phyloP scores from a whole-genome alignment of 2,888 invertebrate species.

The Leptinotarsa rubiginosa region DNA sequence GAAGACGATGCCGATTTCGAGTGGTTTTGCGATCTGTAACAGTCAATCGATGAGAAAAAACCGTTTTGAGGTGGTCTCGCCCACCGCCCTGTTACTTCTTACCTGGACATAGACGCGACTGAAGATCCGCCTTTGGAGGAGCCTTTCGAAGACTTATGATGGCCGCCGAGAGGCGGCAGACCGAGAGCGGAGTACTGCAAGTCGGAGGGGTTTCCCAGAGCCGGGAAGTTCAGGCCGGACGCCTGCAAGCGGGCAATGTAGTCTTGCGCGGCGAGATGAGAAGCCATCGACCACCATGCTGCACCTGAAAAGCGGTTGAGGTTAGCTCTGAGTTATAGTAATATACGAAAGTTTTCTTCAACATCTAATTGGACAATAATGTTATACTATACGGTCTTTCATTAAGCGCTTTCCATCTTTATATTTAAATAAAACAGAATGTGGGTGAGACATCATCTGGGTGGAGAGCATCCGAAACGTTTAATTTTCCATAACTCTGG shows the following conservation, averaged over 20 bases:
- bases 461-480: too few species aligned
- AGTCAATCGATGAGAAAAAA: too few species aligned
- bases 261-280: constrained; percentile 88
- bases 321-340: too few species aligned
- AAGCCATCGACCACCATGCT: constrained; percentile 93
- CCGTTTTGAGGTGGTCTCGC: too few species aligned
- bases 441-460: too few species aligned
- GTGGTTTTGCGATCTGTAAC: constrained; percentile 44
- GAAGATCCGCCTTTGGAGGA: constrained; percentile 43
- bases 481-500: too few species aligned
- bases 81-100: neutral
- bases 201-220: constrained; percentile 70
- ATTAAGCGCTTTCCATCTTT: too few species aligned
- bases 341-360: too few species aligned
- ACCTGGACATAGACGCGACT: constrained; percentile 44
- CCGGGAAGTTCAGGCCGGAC: constrained; percentile 80
- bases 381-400: too few species aligned
- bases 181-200: constrained; percentile 72
- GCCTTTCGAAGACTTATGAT: constrained; percentile 61
- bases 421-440: too few species aligned
- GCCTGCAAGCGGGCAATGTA: constrained; percentile 87
- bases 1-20: constrained; percentile 38
- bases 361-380: too few species aligned
- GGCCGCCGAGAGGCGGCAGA: constrained; percentile 64
- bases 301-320: constrained; percentile 71